Conservation (phyloP, 37 sponge, comb jelly and placozoan species). For the Axinella damicornis region DNA sequence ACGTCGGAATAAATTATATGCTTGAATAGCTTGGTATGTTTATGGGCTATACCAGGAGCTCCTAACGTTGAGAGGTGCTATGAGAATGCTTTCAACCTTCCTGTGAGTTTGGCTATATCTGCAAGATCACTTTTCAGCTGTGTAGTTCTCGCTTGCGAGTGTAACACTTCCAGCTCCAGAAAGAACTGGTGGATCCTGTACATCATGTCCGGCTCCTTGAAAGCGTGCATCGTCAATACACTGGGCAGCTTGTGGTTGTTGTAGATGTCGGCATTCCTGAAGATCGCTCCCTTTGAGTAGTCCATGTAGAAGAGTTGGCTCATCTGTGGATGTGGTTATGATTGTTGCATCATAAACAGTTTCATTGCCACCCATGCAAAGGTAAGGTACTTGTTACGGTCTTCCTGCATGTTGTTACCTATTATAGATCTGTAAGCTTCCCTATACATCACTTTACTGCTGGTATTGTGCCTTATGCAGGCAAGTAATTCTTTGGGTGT, state of each 20-base stretch:
- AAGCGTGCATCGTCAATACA: conserved; percentile 36
- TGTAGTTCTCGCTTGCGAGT: conserved; percentile 6
- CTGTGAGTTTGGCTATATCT: conserved; percentile 25
- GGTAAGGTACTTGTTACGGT: no score
- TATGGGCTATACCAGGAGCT: no score
- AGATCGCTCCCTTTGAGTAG: conserved; percentile 57
- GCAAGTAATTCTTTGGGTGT: no score
- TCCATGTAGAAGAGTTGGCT: conserved; percentile 55
- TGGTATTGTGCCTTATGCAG: no score
- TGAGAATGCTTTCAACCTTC: conserved; percentile 33
- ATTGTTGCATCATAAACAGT: no score
- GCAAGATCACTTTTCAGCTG: conserved; percentile 33
- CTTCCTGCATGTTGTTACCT: no score
- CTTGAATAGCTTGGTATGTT: no score
- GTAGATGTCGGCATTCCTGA: conserved; percentile 30
- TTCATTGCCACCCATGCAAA: no score
- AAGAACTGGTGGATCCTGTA: conserved; percentile 68
- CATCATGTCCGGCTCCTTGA: conserved; percentile 51
- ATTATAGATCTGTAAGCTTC: no score
- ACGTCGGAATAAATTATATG: no score
- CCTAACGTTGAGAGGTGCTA: background rate
- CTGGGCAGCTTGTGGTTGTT: conserved; percentile 28
- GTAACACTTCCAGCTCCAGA: conserved; percentile 44
- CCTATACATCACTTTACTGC: no score
- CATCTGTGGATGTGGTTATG: conserved; percentile 4